Evolutionary conservation across 2,888 invertebrate genomes (phyloP).

Genomic region (Schizaphis graminum): DNA sequence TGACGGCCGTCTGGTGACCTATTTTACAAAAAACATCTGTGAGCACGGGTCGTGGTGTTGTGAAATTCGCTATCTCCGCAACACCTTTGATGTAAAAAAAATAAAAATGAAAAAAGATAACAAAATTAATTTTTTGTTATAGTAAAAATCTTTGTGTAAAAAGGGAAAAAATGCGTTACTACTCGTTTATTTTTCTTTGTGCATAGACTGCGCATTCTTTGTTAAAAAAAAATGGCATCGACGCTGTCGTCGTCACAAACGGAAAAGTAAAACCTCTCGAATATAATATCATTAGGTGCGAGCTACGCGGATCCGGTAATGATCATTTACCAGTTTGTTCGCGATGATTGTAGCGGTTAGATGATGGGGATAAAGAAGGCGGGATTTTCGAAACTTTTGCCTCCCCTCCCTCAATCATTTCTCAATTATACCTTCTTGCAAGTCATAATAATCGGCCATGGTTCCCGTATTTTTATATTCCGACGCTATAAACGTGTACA

Average conservation of each 20-base stretch:
- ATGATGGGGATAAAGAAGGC: neutral
- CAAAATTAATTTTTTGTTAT: neutral
- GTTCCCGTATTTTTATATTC: neutral
- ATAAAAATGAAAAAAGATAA: neutral
- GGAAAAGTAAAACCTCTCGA: neutral
- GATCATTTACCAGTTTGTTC: neutral
- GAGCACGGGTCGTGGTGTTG: neutral
- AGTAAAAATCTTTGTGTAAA: neutral
- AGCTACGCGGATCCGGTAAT: too few species aligned
- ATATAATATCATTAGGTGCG: neutral
- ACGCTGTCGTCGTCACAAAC: neutral
- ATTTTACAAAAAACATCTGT: neutral
- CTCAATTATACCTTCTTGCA: neutral
- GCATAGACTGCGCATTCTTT: neutral
- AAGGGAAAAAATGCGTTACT: neutral
- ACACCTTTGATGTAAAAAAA: slow-evolving; percentile 20
- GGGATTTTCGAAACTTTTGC: neutral
- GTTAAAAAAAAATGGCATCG: neutral
- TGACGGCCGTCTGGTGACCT: neutral
- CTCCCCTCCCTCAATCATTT: too few species aligned
- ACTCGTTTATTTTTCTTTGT: neutral
- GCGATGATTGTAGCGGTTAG: neutral
- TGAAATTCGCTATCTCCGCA: neutral
- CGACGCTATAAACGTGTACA: neutral
- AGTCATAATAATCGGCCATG: neutral